These are phyloP conservation scores for Saturnia japonica DNA, from an alignment of 2,888 invertebrate species.

Conservation along the genomic window DNA sequence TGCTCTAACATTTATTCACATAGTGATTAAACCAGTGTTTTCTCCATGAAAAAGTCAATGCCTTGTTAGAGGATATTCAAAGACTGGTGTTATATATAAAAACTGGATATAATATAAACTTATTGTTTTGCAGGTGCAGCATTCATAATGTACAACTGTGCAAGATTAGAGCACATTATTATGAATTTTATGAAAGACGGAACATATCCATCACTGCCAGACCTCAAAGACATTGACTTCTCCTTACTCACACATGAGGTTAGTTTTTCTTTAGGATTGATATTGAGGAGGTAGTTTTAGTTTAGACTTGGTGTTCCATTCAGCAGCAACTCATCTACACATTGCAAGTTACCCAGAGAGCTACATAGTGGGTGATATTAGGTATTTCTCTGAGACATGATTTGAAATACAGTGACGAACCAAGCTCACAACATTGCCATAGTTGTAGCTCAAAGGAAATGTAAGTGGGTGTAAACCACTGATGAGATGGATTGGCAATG, in stretches of 20 bases:
- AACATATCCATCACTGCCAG: slow-evolving; percentile 83
- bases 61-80: not conserved
- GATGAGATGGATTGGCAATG: too few species aligned
- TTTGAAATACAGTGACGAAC: too few species aligned
- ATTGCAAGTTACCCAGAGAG: too few species aligned
- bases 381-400: too few species aligned
- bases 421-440: too few species aligned
- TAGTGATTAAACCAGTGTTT: not conserved
- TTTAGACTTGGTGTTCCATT: too few species aligned
- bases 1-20: not conserved
- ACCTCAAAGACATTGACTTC: slow-evolving; percentile 83
- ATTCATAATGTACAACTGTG: slow-evolving; percentile 90
- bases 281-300: not conserved
- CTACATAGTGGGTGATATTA: too few species aligned
- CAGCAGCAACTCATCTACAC: too few species aligned
- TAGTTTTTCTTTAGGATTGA: slow-evolving; percentile 30
- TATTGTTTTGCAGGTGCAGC: slow-evolving; percentile 81
- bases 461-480: too few species aligned
- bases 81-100: too few species aligned
- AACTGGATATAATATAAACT: too few species aligned
- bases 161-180: slow-evolving; percentile 85
- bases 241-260: slow-evolving; percentile 85
- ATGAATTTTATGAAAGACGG: slow-evolving; percentile 83
- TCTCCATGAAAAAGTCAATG: not conserved
- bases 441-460: too few species aligned